A percentile compares a stretch with the other conserved stretches of the same genome.
phyloP scores from a whole-genome alignment of 2,888 invertebrate genomes.

The Iselma pallidipennis region DNA sequence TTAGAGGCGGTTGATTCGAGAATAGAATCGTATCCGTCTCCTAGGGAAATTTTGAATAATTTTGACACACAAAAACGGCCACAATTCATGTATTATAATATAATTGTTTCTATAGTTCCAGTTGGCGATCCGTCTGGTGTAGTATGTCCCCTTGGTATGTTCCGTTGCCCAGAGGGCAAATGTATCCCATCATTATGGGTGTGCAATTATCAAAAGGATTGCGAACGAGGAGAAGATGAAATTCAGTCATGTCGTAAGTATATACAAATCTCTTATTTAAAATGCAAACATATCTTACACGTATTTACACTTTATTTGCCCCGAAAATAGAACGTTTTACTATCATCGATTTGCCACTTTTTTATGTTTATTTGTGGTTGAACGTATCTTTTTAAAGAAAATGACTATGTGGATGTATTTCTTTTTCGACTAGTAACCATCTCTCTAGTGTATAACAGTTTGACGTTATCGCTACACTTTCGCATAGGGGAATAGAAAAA shows the following conservation, averaged over 20 bases:
- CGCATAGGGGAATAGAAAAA: not conserved
- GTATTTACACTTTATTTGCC: no score
- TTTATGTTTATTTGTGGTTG: not conserved
- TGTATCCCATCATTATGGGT: constrained; percentile 86
- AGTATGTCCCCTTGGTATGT: constrained; percentile 75
- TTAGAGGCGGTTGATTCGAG: not conserved
- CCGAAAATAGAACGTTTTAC: no score
- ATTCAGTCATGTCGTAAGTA: constrained; percentile 90
- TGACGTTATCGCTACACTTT: constrained; percentile 3
- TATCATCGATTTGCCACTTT: no score
- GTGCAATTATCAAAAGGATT: constrained; percentile 94
- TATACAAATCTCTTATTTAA: not conserved
- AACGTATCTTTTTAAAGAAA: not conserved
- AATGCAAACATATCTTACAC: not conserved
- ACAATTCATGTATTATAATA: no score
- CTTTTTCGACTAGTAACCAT: not conserved
- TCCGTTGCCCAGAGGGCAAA: constrained; percentile 82
- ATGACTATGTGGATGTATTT: not conserved
- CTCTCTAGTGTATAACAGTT: constrained; percentile 3
- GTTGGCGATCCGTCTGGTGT: constrained; percentile 51
- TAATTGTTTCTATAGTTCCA: constrained; percentile 24
- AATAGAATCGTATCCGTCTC: not conserved
- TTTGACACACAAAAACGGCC: no score
- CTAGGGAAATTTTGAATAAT: not conserved
- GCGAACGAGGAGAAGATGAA: constrained; percentile 91